A percentile compares a stretch with the other conserved stretches of the same genome.
Conservation (phyloP, 2,888 invertebrate genomes). For the Stomorhina lunata region DNA sequence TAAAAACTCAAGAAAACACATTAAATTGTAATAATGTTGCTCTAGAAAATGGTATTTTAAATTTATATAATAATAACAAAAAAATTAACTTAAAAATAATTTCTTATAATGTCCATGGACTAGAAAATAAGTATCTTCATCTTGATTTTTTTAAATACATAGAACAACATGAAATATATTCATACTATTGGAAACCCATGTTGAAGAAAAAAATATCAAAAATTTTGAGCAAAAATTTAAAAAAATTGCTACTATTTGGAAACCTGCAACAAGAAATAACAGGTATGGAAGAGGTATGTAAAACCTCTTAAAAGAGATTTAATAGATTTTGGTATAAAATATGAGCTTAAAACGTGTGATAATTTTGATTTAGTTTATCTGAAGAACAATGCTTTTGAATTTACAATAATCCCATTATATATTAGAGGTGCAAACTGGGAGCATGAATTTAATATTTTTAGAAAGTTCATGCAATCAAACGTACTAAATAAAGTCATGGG, state of each 20-base stretch:
- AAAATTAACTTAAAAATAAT: neutral
- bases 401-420: neutral
- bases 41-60: neutral
- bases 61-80: neutral
- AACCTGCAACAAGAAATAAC: neutral
- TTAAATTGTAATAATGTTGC: neutral
- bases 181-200: slow-evolving; percentile 12
- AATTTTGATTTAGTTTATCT: neutral
- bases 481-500: neutral
- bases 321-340: no score
- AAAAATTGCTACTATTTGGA: slow-evolving; percentile 4
- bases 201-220: neutral
- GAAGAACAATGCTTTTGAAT: neutral
- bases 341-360: no score
- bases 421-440: neutral
- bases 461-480: neutral
- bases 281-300: neutral
- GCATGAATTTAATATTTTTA: neutral
- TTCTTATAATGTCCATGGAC: neutral
- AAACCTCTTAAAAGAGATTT: no score
- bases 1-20: no score
- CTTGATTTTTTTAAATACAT: neutral
- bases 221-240: neutral
- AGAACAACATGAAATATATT: slow-evolving; percentile 9
- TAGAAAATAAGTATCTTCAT: neutral